Evolutionary conservation across 1,140 invertebrate species (phyloP).

Genomic region (Orchestia grillus): DNA sequence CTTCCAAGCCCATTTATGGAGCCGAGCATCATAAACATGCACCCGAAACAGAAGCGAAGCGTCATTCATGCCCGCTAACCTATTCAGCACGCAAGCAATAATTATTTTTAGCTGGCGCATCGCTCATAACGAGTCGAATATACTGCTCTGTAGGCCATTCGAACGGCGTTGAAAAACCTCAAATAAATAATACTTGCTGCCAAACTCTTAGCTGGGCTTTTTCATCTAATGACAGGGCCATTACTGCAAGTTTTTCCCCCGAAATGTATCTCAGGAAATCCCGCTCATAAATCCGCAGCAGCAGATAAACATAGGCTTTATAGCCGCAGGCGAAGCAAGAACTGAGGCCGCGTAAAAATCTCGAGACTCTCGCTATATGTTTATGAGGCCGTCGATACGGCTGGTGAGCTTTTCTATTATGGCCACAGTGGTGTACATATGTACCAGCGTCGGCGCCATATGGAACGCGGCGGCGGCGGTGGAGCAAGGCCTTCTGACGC

Average conservation of each 20-base stretch:
- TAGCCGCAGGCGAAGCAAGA: slow-evolving; percentile 28
- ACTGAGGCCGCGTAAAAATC: slow-evolving; percentile 47
- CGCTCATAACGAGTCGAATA: background rate
- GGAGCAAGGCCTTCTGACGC: background rate
- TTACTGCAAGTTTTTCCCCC: slow-evolving; percentile 21
- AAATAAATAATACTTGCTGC: background rate
- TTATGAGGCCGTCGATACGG: slow-evolving; percentile 42
- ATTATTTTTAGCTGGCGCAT: background rate
- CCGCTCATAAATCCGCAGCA: slow-evolving; percentile 42
- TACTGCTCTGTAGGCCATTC: background rate
- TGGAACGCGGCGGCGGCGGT: background rate
- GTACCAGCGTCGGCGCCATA: background rate
- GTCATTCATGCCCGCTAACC: background rate
- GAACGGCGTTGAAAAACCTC: background rate
- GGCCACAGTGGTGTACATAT: background rate
- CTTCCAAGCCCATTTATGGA: background rate
- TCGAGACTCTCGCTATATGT: slow-evolving; percentile 17
- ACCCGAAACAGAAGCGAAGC: background rate
- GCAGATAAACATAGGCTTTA: slow-evolving; percentile 48
- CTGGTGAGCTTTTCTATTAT: slow-evolving; percentile 12
- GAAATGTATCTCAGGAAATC: slow-evolving; percentile 52
- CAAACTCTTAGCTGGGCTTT: slow-evolving; percentile 1
- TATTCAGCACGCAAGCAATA: background rate
- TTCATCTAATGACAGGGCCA: slow-evolving; percentile 19
- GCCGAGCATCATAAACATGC: background rate